Base-by-base conservation (phyloP, 2,113 vertebrate species). In the Thermophis baileyi region DNA sequence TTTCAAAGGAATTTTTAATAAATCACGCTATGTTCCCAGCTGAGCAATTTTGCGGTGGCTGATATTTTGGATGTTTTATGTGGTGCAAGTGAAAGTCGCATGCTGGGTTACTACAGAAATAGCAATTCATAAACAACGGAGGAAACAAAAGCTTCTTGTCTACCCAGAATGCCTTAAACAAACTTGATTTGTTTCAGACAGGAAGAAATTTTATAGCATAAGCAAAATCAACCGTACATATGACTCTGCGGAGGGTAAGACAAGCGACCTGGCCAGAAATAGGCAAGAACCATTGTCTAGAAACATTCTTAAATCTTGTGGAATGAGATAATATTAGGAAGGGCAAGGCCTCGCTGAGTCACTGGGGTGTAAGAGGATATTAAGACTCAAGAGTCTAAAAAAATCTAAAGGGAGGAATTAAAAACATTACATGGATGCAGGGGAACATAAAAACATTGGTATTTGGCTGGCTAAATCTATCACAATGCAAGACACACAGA, bases 1-100 rank as follows among this genome's bases (percentile, higher is more conserved):
- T 60, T 94, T 40, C 24, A 96, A 95, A 35, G 49, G 90, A 92
- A 93, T 91, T 94, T 94, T 92, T 87, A 91, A 93, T 93, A n/a
- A 55, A 93, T 30, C 49, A 49, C 89, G 20, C 18, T 91, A 11
- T 51, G 27, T 2, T 81, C 85, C 1, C 27, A 14, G 27, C 6
- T 93, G 14, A 81, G 12, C 24, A 94, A 93, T 94, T 92, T 88
- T 81, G 0, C 14, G 5, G 3, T 16, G 0, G 3, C 94, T 94
- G 92, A 91, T 89, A 81, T 57, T 94, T 90, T 91, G 25, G 0
- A 30, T 22, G 88, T 92, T 50, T 54, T 88, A n/a, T 30, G 11
- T 92, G 4, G 1, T 85, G 30, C 91, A 55, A 81, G 30, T 49
- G 55, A 24, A 91, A 92, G 90, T 60, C 1, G 16, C 3, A 30